phyloP scores from a whole-genome alignment of 2,888 invertebrate genomes.

The Nephrotoma flavescens region DNA sequence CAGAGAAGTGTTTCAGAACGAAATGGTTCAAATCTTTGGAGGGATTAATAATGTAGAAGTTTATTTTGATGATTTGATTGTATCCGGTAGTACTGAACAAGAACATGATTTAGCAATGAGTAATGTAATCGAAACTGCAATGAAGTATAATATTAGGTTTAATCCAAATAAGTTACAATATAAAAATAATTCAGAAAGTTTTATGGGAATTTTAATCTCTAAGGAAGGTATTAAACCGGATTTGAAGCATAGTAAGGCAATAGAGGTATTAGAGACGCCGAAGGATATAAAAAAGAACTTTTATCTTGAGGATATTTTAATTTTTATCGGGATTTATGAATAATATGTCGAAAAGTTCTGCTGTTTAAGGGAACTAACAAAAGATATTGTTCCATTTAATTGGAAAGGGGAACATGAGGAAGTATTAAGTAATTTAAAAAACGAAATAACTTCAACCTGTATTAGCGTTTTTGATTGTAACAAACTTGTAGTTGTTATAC shows the following conservation, averaged over 20 bases:
- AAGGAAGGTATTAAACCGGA: background rate
- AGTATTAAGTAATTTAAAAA: background rate
- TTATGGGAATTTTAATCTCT: background rate
- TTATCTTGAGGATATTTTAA: too few relatives aligned
- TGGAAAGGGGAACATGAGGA: background rate
- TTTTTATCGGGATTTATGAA: too few relatives aligned
- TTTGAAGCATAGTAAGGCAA: background rate
- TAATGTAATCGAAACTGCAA: too few relatives aligned
- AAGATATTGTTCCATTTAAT: background rate
- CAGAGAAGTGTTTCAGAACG: constrained; percentile 10
- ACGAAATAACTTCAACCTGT: background rate
- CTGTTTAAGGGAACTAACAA: background rate
- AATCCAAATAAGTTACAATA: background rate
- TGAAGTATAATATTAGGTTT: too few relatives aligned
- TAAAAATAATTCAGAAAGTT: background rate
- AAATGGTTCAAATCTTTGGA: constrained; percentile 8
- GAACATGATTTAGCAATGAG: too few relatives aligned
- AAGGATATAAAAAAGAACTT: too few relatives aligned
- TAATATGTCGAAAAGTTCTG: too few relatives aligned
- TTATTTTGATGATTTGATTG: constrained; percentile 16
- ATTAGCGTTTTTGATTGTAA: background rate
- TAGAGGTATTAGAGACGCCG: too few relatives aligned
- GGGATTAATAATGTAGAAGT: constrained; percentile 11
- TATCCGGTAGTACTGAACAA: background rate
- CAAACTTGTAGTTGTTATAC: constrained; percentile 8